Evolutionary conservation across 2,113 vertebrate genomes (phyloP), one percentile per base, ranked within the genome.

Genomic region (Leucopsar rothschildi): DNA sequence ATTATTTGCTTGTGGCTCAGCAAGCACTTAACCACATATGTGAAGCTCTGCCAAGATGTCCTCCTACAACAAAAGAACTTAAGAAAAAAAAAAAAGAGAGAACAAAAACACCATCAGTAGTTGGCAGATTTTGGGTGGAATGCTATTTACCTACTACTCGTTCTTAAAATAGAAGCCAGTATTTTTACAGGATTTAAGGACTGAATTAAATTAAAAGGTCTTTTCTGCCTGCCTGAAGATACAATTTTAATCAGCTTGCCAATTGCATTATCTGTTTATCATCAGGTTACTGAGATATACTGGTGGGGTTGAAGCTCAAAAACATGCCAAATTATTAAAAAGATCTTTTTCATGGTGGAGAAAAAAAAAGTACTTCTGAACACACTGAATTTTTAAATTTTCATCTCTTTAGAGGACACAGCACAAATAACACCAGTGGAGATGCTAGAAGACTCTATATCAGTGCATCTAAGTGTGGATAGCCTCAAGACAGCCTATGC

Each of bases 11-110:
- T 80, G 90, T 88, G 79, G 93, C 92, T 96, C 86, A 93, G 72
- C 84, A 96, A 96, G 83, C 69, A 96, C 89, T 87, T 95, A 96
- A 96, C 92, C 85, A 93, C 42, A 73, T 24, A 92, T 50, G 23
- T 82, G 77, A 92, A 82, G 89, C 61, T 90, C 66, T 95, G 87
- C 92, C 78, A 92, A 79, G 63, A 94, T 89, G 81, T 86, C 83
- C 93, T 96, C 90, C 91, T 86, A 92, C 91, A 96, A 95, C 66
- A 97, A 97, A 96, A 50, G 83, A 96, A 91, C 40, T 95, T 65
- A 18, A 50, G 33, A 3, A 47, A 44, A 70, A 60, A 44, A 37
- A 64, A 49, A n/a, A 47, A 39, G 63, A 18, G 37, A 84, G 90
- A 93, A 95, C 69, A 88, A 66, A 96, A 87, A 82, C 64, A 92